Base-by-base conservation (phyloP, 2,888 invertebrate genomes). In the Mantis religiosa region DNA sequence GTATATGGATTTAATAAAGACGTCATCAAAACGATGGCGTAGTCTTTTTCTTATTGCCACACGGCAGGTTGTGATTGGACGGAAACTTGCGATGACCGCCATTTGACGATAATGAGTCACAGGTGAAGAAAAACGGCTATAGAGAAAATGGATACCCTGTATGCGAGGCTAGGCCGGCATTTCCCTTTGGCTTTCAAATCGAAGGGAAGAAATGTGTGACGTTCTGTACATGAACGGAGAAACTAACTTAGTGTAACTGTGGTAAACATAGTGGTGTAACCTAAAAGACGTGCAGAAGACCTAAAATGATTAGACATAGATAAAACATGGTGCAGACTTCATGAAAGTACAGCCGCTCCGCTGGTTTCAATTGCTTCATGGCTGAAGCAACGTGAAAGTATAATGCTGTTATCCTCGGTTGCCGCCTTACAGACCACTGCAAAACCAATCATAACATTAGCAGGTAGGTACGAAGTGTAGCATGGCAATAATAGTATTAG, bases 61-160 rank as follows among this genome's bases (percentile, higher is more conserved):
- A 92, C 91, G 92, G 90, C 90, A 91, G 83, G 71, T 89, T 90
- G 89, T 91, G 92, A 94, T 94, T 94, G 94, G 94, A 92, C 89
- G 91, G 91, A 90, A 91, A 90, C 89, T 87, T 91, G 90, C 91
- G 91, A 91, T 93, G 94, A 94, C 95, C 94, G 95, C 95, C 95
- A 95, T 95, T 94, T 95, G 95, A 94, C 92, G 93, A 93, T 92
- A 94, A 95, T 95, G 95, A 95, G 94, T 95, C 94, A 95, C 94
- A 94, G 94, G 91, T 94, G 94, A 94, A 94, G 95, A 95, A 95
- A 95, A 95, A 95, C 95, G 94, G 94, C 93, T 94, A 93, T 93
- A 94, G 94, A 93, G 89, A 93, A 93, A 93, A 93, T 93, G 92
- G 92, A 93, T 90, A 92, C 94, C 94, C 94, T 94, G 94, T 93